These are phyloP conservation scores for Catharus minimus DNA, from an alignment of 2,113 vertebrate genomes.

Conservation along the genomic window DNA sequence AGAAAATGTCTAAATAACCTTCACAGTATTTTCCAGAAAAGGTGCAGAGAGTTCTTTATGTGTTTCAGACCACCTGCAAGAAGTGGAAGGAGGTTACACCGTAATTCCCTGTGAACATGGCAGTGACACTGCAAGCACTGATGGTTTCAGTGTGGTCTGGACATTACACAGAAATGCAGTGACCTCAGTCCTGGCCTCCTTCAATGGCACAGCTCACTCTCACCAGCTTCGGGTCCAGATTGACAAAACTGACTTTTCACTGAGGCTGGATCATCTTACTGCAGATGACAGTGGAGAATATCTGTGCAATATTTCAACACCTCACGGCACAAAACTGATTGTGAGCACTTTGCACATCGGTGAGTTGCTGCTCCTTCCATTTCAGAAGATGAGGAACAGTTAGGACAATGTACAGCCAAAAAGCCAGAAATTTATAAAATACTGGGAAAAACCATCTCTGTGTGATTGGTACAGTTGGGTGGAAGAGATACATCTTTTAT, in stretches of 20 bases:
- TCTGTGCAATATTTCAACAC: slow-evolving; percentile 57
- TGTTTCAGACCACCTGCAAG: slow-evolving; percentile 18
- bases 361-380: background rate
- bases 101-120: background rate
- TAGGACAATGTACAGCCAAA: background rate
- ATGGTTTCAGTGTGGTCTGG: no score
- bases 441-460: background rate
- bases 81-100: background rate
- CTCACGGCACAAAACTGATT: slow-evolving; percentile 19
- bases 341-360: slow-evolving; percentile 15
- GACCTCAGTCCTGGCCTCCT: slow-evolving; percentile 22
- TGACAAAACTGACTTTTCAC: background rate
- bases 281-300: slow-evolving; percentile 31
- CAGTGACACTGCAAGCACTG: background rate
- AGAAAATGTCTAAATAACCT: background rate
- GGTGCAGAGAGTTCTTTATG: background rate
- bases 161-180: background rate
- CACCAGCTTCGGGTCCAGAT: background rate
- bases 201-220: background rate
- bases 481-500: background rate
- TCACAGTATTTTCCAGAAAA: background rate
- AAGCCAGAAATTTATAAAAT: background rate
- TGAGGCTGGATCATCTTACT: background rate
- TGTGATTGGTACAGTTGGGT: background rate
- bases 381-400: background rate